These are phyloP conservation scores for Mionectes macconnelli DNA, from an alignment of 2,113 vertebrate genomes.

Conservation along the genomic window DNA sequence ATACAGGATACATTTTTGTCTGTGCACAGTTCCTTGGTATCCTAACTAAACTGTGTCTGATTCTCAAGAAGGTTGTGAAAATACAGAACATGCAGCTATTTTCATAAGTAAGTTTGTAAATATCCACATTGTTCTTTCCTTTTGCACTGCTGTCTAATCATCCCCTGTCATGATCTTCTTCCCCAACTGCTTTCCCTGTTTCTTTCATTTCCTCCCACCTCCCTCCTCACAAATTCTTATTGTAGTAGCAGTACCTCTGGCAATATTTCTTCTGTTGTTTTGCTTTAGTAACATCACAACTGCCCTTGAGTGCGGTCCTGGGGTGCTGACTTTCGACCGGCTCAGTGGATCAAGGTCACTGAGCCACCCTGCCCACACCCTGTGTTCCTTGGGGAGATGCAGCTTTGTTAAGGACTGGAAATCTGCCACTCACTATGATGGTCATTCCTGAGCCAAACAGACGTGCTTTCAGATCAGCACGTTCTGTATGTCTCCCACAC, in stretches of 20 bases:
- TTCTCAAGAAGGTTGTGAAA: neutral
- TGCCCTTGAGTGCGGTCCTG: neutral
- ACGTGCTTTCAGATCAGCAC: neutral
- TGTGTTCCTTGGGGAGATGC: neutral
- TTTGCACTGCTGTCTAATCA: neutral
- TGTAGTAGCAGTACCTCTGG: neutral
- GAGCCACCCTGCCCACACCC: neutral
- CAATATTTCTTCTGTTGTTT: neutral
- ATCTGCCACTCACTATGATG: neutral
- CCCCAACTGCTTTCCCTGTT: neutral
- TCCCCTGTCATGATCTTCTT: neutral
- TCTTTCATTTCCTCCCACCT: neutral
- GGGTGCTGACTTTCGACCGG: neutral
- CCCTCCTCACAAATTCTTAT: neutral
- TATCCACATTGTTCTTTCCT: neutral
- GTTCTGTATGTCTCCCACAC: neutral
- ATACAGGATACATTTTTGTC: neutral
- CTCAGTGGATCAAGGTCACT: constrained; percentile 15
- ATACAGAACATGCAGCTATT: neutral
- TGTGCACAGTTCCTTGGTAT: neutral
- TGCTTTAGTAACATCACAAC: neutral
- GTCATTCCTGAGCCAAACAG: constrained; percentile 12
- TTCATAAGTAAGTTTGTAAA: neutral
- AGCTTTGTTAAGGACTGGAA: neutral
- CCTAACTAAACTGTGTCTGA: neutral